Base-by-base conservation (phyloP, 2,113 vertebrate genomes). In the Toxotes chatareus region DNA sequence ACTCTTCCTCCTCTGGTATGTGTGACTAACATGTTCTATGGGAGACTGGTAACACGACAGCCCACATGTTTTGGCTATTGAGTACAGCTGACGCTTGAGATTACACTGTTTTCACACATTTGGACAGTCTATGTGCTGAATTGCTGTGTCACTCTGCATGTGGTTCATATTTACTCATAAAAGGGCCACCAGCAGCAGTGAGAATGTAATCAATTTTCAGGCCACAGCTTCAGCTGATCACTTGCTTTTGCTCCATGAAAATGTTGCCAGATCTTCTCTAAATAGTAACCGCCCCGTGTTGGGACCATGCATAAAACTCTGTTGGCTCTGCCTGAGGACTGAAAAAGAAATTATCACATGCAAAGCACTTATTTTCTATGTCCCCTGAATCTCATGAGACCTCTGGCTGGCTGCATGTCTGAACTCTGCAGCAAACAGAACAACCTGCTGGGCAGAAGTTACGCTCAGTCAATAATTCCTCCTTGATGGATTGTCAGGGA, bases 21-120 rank as follows among this genome's bases (percentile, higher is more conserved):
- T 92, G 90, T 93, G 93, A 95, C 93, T 92, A 95, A 91, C 79
- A 61, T 71, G 78, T 72, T 82, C 76, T 80, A 82, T 80, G 70
- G 67, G 80, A 76, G 64, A 23, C 66, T 49, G 84, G 92, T 84
- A 91, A 91, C 89, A 89, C 76, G 78, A 86, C 86, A 92, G 73
- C 74, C 82, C 86, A 89, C 87, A 86, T 88, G 85, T 87, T 88
- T 88, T 86, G 73, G 71, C 82, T 87, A 47, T 86, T 63, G 72
- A 72, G 74, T 60, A 59, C 85, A 89, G 86, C 89, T 88, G 85
- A 73, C 46, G n/a, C 75, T 74, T 16, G 60, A 76, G 79, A 92
- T 79, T 83, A 82, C 51, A 63, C 62, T 56, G 67, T 84, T 80
- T 78, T 78, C 51, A 67, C 71, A 61, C 68, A 63, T 73, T 79